phyloP scores from a whole-genome alignment of 2,888 invertebrate species.

The Nematopogon swammerdamellus region DNA sequence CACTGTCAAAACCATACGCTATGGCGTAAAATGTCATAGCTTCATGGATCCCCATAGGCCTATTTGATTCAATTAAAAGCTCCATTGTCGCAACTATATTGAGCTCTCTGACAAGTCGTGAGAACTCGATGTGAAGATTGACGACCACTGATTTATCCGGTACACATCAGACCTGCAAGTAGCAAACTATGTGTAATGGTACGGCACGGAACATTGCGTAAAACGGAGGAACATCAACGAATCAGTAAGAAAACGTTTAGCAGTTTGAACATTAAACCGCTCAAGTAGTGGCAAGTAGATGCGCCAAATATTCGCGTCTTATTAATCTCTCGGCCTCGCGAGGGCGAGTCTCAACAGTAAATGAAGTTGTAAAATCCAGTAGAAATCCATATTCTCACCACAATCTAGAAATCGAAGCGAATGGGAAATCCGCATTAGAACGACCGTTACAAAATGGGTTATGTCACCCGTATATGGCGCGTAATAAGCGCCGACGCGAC shows the following conservation, averaged over 20 bases:
- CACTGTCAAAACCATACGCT: too few relatives aligned
- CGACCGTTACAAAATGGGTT: conserved; percentile 38
- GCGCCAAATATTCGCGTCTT: too few relatives aligned
- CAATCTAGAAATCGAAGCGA: conserved; percentile 16
- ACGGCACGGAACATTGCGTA: too few relatives aligned
- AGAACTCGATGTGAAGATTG: conserved; percentile 24
- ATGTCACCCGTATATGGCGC: conserved; percentile 35
- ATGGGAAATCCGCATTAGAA: conserved; percentile 23
- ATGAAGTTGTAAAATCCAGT: background rate
- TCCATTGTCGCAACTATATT: conserved; percentile 14
- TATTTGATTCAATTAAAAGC: conserved; percentile 12
- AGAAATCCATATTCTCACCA: background rate
- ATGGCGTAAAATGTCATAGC: background rate
- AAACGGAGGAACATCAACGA: too few relatives aligned
- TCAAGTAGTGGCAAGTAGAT: too few relatives aligned
- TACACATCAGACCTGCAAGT: too few relatives aligned
- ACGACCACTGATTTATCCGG: conserved; percentile 6
- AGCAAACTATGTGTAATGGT: too few relatives aligned
- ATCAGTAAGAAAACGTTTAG: too few relatives aligned
- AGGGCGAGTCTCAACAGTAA: background rate
- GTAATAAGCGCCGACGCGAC: conserved; percentile 12
- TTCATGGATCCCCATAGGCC: conserved; percentile 1
- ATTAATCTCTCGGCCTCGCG: too few relatives aligned
- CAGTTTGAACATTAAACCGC: too few relatives aligned
- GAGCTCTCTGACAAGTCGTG: conserved; percentile 13